A percentile compares a stretch with the other conserved stretches of the same genome.
Evolutionary conservation across 2,113 vertebrate genomes (phyloP).

Genomic region (Apteryx owenii): DNA sequence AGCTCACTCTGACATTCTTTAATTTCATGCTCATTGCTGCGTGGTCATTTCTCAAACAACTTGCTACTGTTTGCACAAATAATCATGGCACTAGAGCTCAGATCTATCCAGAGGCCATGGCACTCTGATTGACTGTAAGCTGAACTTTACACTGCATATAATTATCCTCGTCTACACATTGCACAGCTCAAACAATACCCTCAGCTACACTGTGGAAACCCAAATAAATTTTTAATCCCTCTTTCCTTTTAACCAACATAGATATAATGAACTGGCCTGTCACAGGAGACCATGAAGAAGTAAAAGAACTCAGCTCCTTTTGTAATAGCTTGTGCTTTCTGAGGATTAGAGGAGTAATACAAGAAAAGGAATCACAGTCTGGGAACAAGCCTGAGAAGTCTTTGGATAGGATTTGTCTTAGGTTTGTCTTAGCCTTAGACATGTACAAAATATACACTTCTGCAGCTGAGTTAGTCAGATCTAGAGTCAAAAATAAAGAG

Average conservation of each 20-base stretch:
- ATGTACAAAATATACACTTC: not conserved
- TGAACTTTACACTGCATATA: not conserved
- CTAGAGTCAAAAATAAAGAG: not conserved
- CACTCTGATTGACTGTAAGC: not conserved
- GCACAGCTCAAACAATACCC: not conserved
- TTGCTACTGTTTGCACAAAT: not conserved
- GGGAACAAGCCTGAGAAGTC: not conserved
- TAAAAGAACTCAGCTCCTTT: not conserved
- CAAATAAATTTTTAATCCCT: not conserved
- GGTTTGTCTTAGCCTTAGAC: not conserved
- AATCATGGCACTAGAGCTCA: not conserved
- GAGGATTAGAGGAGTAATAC: not conserved
- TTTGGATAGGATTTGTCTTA: not conserved
- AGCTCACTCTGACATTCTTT: not conserved
- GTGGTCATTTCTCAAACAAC: not conserved
- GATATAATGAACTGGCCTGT: not conserved
- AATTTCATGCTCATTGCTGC: slow-evolving; percentile 17
- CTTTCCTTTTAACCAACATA: not conserved
- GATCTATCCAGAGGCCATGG: not conserved
- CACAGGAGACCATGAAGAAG: not conserved
- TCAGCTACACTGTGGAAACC: not conserved
- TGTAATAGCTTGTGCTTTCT: not conserved
- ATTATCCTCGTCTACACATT: not conserved
- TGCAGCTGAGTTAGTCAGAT: not conserved
- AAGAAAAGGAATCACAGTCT: not conserved